Conservation (phyloP, 2,888 invertebrate species). For the Pelosia muscerda region DNA sequence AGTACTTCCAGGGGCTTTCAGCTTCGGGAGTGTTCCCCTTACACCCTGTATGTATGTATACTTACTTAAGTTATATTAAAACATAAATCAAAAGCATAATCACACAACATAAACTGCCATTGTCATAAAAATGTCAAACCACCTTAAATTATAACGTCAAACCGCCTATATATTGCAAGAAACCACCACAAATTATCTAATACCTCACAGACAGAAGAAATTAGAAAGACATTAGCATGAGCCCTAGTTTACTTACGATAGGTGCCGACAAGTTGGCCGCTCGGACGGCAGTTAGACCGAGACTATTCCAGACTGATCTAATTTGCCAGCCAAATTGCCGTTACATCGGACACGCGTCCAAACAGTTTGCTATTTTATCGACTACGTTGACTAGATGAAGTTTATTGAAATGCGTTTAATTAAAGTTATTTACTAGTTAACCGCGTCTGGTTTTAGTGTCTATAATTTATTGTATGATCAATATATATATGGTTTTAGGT, state of each 20-base stretch:
- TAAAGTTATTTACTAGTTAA: neutral
- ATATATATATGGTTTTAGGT: neutral
- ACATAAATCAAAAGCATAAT: too few relatives aligned
- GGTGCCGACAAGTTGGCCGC: constrained; percentile 29
- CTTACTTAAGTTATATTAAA: too few relatives aligned
- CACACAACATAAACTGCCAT: too few relatives aligned
- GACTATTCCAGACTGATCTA: constrained; percentile 39
- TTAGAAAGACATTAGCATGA: constrained; percentile 52
- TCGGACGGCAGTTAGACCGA: constrained; percentile 24
- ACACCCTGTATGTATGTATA: too few relatives aligned
- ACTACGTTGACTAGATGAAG: constrained; percentile 4
- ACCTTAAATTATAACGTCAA: neutral
- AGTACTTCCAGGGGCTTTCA: too few relatives aligned
- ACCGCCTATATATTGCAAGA: too few relatives aligned
- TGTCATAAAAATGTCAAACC: neutral
- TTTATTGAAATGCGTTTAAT: constrained; percentile 15
- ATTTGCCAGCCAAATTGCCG: constrained; percentile 45
- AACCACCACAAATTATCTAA: constrained; percentile 2
- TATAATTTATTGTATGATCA: neutral
- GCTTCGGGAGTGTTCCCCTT: too few relatives aligned
- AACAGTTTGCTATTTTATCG: constrained; percentile 27
- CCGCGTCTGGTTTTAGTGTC: neutral
- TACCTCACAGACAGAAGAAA: constrained; percentile 34
- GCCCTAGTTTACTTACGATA: constrained; percentile 28
- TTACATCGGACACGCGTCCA: constrained; percentile 29